These are phyloP conservation scores for Rotaria magnacalcarata DNA, from an alignment of 2,888 invertebrate genomes.

Conservation along the genomic window DNA sequence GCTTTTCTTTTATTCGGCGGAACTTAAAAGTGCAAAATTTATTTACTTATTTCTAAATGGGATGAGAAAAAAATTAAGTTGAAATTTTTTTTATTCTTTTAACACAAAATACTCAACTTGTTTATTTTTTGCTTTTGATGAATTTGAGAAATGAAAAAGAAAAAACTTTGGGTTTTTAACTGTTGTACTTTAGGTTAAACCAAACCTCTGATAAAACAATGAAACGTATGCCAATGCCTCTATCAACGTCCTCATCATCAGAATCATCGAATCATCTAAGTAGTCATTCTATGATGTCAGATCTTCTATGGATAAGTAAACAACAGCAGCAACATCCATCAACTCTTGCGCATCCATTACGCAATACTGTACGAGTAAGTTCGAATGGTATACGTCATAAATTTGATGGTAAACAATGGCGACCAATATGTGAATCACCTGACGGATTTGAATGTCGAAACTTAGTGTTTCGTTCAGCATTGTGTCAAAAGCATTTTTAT, in stretches of 20 bases:
- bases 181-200: background rate
- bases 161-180: too few species aligned
- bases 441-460: background rate
- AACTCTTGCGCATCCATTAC: background rate
- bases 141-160: background rate
- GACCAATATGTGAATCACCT: background rate
- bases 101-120: too few species aligned
- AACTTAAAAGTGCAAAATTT: too few species aligned
- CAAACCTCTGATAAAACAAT: background rate
- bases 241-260: background rate
- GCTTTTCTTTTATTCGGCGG: too few species aligned
- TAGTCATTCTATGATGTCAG: background rate
- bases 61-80: too few species aligned
- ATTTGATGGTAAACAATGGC: slow-evolving; percentile 26
- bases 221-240: background rate
- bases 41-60: too few species aligned
- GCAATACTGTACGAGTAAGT: background rate
- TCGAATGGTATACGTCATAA: background rate
- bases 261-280: background rate
- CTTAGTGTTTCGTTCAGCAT: background rate
- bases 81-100: too few species aligned
- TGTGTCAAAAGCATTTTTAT: background rate
- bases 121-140: too few species aligned
- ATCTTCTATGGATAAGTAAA: slow-evolving; percentile 17
- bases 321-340: background rate